These are phyloP conservation scores for Microtus richardsoni DNA, from an alignment of 2,113 vertebrate species.

Conservation along the genomic window DNA sequence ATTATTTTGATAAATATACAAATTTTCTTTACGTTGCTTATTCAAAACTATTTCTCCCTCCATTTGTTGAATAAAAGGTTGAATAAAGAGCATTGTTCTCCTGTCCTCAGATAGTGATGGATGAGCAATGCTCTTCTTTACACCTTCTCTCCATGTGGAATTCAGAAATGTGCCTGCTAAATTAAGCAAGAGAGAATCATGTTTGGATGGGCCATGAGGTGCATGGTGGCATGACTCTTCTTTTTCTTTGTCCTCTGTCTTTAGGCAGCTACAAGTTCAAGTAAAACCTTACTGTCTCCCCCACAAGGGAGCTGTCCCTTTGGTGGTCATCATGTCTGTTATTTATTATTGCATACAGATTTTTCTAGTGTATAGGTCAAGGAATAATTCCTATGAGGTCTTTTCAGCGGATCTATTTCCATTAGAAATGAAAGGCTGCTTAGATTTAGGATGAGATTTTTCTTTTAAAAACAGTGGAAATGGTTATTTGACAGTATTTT, in stretches of 20 bases:
- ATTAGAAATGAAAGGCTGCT: not conserved
- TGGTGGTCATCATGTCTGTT: not conserved
- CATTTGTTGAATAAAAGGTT: not conserved
- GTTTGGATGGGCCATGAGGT: not conserved
- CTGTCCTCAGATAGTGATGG: not conserved
- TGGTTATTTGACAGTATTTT: not conserved
- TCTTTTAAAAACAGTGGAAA: slow-evolving; percentile 6
- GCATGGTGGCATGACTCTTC: not conserved
- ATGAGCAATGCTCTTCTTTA: not conserved
- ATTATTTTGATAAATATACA: slow-evolving; percentile 1
- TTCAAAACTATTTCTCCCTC: not conserved
- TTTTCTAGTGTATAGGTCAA: not conserved
- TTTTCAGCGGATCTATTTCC: not conserved
- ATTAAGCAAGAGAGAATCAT: not conserved
- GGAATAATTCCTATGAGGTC: not conserved
- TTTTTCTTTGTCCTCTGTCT: slow-evolving; percentile 7
- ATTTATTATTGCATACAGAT: not conserved
- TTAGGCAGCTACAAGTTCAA: not conserved
- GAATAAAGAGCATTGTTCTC: not conserved
- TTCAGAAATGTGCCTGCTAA: not conserved
- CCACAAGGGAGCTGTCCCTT: not conserved
- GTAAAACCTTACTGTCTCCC: not conserved
- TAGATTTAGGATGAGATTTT: slow-evolving; percentile 1
- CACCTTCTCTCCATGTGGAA: not conserved
- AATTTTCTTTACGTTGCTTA: not conserved